Evolutionary conservation across 2,888 invertebrate species (phyloP).

Genomic region (Epicampocera succincta): DNA sequence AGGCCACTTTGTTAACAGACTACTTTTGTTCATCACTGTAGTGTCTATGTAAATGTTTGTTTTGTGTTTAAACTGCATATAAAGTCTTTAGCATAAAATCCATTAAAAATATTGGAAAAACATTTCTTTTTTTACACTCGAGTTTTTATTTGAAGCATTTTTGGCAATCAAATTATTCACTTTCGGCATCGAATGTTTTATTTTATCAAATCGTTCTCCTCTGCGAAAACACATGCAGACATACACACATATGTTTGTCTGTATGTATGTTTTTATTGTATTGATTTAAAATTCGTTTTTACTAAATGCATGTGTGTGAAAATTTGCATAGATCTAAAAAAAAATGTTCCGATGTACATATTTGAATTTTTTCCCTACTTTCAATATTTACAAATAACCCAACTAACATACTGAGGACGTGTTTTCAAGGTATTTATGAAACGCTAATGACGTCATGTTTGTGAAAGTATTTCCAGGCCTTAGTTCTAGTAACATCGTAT

Average conservation of each 20-base stretch:
- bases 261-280: conserved; percentile 15
- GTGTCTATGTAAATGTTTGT: neutral
- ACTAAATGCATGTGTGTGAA: conserved; percentile 7
- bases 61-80: conserved; percentile 57
- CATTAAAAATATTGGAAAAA: conserved; percentile 66
- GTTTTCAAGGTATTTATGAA: no score
- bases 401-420: neutral
- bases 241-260: neutral
- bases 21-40: conserved; percentile 21
- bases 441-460: no score
- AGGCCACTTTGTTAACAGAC: neutral
- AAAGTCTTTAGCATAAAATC: conserved; percentile 64
- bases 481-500: no score
- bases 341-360: conserved; percentile 28
- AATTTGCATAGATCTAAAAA: conserved; percentile 8
- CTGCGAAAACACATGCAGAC: no score
- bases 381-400: conserved; percentile 16
- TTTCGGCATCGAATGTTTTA: conserved; percentile 30
- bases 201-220: neutral
- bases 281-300: conserved; percentile 57
- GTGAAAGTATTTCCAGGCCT: no score
- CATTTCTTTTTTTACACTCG: conserved; percentile 29
- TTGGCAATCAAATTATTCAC: conserved; percentile 63
- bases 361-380: conserved; percentile 34
- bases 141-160: conserved; percentile 38